These are phyloP conservation scores for Eristalis tenax DNA, from an alignment of 2,888 invertebrate species.

Conservation along the genomic window DNA sequence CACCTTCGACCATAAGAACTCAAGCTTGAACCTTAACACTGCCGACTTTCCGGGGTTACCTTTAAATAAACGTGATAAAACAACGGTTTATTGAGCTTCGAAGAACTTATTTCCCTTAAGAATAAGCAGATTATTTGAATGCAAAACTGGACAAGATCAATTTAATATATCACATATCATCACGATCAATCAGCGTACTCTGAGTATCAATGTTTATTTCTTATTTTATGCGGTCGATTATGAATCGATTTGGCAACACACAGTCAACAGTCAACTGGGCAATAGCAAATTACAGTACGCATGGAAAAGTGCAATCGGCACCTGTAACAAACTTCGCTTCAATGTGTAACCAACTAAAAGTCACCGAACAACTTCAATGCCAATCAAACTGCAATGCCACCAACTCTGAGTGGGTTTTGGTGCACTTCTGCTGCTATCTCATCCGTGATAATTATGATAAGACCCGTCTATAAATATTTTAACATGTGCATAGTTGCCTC, in stretches of 20 bases:
- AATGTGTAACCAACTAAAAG: constrained; percentile 8
- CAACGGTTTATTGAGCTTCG: too few species aligned
- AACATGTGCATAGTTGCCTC: constrained; percentile 7
- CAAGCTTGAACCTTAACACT: too few species aligned
- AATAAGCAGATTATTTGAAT: too few species aligned
- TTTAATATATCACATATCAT: not conserved
- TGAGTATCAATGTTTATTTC: not conserved
- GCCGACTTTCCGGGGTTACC: too few species aligned
- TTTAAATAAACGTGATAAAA: too few species aligned
- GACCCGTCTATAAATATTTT: constrained; percentile 43
- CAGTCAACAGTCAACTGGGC: not conserved
- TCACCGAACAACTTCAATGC: not conserved
- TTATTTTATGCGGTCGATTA: not conserved
- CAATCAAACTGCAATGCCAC: constrained; percentile 1
- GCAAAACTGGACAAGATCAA: too few species aligned
- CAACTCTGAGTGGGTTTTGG: not conserved
- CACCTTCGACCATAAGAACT: too few species aligned
- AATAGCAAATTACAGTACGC: not conserved
- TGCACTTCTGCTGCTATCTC: constrained; percentile 29
- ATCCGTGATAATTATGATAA: constrained; percentile 65
- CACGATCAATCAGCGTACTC: not conserved
- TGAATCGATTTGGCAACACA: not conserved
- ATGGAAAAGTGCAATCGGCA: not conserved
- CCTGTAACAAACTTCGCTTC: not conserved
- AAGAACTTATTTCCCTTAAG: too few species aligned